phyloP scores from a whole-genome alignment of 2,888 invertebrate genomes.

The Dermolepida albohirtum region DNA sequence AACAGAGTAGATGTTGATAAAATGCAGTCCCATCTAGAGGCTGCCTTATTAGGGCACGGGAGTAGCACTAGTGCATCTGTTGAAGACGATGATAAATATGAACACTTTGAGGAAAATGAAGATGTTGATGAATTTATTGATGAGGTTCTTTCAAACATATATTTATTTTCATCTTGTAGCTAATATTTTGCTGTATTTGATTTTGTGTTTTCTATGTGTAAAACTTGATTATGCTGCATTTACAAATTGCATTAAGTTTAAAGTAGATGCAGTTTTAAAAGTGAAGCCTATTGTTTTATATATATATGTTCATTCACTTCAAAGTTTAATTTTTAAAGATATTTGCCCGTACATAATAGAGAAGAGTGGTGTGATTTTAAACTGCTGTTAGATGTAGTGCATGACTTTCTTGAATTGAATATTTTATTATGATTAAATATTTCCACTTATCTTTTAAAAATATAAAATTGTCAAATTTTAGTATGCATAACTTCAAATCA shows the following conservation, averaged over 20 bases:
- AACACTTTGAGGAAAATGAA: conserved; percentile 69
- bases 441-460: too few species aligned
- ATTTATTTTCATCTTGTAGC: conserved; percentile 25
- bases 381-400: too few species aligned
- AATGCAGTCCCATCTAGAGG: conserved; percentile 66
- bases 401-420: too few species aligned
- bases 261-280: too few species aligned
- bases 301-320: background rate
- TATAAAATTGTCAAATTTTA: too few species aligned
- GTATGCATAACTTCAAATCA: too few species aligned
- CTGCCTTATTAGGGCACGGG: conserved; percentile 64
- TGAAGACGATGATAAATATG: conserved; percentile 65
- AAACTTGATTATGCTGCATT: conserved; percentile 1
- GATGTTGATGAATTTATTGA: conserved; percentile 70
- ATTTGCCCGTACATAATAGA: too few species aligned
- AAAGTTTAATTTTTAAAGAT: too few species aligned
- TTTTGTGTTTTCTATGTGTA: conserved; percentile 12
- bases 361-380: too few species aligned
- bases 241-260: too few species aligned
- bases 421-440: too few species aligned
- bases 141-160: conserved; percentile 62
- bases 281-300: background rate
- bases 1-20: conserved; percentile 46
- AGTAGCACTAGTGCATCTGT: conserved; percentile 57
- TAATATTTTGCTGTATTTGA: conserved; percentile 9